phyloP scores from a whole-genome alignment of 2,888 invertebrate species.

The Gastracanthus pulcherrimus region DNA sequence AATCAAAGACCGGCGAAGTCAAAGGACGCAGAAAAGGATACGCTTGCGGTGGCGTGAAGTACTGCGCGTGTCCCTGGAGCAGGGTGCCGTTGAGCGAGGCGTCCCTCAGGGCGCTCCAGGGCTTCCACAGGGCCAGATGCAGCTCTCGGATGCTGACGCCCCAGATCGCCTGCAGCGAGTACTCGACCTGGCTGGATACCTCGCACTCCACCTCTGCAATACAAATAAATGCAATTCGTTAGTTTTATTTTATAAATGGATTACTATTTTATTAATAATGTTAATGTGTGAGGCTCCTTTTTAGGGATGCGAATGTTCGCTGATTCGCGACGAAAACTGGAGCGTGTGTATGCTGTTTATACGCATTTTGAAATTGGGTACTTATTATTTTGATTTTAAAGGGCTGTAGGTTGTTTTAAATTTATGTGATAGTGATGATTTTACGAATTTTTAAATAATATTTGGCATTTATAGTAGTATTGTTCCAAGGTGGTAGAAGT shows the following conservation, averaged over 20 bases:
- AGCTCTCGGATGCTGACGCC: conserved; percentile 88
- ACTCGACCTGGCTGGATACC: conserved; percentile 87
- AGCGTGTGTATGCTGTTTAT: too few species aligned
- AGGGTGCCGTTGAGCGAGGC: conserved; percentile 81
- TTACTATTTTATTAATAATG: too few species aligned
- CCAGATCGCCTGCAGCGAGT: conserved; percentile 88
- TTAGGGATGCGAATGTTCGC: too few species aligned
- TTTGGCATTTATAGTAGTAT: too few species aligned
- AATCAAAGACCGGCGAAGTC: not conserved
- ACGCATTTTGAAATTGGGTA: too few species aligned
- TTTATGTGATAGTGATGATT: too few species aligned
- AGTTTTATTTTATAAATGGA: not conserved
- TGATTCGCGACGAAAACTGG: too few species aligned
- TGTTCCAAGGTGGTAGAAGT: too few species aligned
- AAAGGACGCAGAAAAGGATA: conserved; percentile 70
- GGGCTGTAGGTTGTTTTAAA: too few species aligned
- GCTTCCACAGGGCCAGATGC: conserved; percentile 87
- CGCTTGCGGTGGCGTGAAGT: conserved; percentile 74
- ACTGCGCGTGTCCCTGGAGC: conserved; percentile 79
- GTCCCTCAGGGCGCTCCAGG: conserved; percentile 83
- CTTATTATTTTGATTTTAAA: too few species aligned
- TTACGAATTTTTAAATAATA: too few species aligned
- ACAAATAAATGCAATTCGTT: conserved; percentile 50
- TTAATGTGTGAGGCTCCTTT: too few species aligned
- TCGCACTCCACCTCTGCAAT: conserved; percentile 86